Evolutionary conservation across 1,140 invertebrate genomes (phyloP), one percentile per base, ranked within the genome.

Genomic region (Drosophila elegans): DNA sequence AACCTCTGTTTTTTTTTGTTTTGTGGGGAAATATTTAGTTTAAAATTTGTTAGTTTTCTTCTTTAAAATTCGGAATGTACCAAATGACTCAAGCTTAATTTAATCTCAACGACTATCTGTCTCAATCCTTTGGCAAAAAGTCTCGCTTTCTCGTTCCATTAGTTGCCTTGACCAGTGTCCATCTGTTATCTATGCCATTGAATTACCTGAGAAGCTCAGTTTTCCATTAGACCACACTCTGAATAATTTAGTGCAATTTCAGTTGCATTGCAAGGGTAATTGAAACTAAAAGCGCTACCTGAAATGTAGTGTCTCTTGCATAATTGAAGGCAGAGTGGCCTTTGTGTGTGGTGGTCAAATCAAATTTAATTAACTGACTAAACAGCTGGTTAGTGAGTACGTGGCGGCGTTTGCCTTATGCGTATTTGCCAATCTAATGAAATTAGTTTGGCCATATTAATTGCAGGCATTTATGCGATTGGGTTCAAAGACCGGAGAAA

Each of bases 291-390:
- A 67, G 46, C 76, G 7, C 39, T n/a, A 41, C 16, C 63, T 46
- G 36, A 42, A 34, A 16, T 42, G 29, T 36, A 13, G 48, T 9
- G 49, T 29, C 36, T 45, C 38, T 71, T 54, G 51, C 60, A 76
- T 76, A 67, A 76, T 76, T 77, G 12, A 80, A 32, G 13, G 25
- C 48, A 27, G 25, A 60, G 42, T 41, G 42, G 42, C 54, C 46
- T 68, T 79, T 67, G 64, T 67, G 64, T 64, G 44, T 41, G 44
- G 44, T 27, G 44, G 44, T 27, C 46, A 77, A 69, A 44, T 56
- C 42, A 55, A 73, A 84, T 84, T 85, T 62, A 85, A 85, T 84
- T 85, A 84, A 74, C 63, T 68, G 32, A 34, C 81, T 67, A 74
- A 68, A 85, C 61, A 79, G 56, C 27, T 44, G 64, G 12, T 27